Conservation (phyloP, 2,888 invertebrate genomes). For the Miltochrista miniata region DNA sequence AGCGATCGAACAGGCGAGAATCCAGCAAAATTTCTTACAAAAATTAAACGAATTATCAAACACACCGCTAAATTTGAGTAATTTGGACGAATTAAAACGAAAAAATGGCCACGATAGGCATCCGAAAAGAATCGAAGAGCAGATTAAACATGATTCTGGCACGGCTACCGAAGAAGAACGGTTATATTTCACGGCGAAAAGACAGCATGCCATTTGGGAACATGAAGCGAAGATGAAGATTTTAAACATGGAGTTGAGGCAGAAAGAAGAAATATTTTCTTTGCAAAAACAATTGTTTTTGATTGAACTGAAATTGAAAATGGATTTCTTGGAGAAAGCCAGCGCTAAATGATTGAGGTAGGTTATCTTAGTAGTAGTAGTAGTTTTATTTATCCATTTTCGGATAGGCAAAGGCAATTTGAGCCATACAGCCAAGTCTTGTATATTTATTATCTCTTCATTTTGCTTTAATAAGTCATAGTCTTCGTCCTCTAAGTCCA, state of each 20-base stretch:
- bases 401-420: no score
- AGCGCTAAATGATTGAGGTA: constrained; percentile 61
- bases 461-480: no score
- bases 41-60: constrained; percentile 74
- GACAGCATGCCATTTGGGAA: constrained; percentile 78
- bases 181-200: constrained; percentile 71
- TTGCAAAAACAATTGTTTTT: constrained; percentile 78
- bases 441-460: no score
- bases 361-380: no score
- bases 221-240: constrained; percentile 82
- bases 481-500: no score
- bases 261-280: constrained; percentile 79
- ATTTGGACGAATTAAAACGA: constrained; percentile 59
- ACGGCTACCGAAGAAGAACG: constrained; percentile 70
- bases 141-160: constrained; percentile 55
- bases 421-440: no score
- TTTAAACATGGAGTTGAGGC: constrained; percentile 73
- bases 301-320: constrained; percentile 76
- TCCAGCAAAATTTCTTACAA: constrained; percentile 71
- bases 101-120: constrained; percentile 56
- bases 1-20: constrained; percentile 71
- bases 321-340: constrained; percentile 80
- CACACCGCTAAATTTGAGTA: constrained; percentile 75
- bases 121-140: constrained; percentile 50
- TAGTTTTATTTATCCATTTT: no score